Base-by-base conservation (phyloP, 2,797 vertebrate genomes). In the Falco concolor region DNA sequence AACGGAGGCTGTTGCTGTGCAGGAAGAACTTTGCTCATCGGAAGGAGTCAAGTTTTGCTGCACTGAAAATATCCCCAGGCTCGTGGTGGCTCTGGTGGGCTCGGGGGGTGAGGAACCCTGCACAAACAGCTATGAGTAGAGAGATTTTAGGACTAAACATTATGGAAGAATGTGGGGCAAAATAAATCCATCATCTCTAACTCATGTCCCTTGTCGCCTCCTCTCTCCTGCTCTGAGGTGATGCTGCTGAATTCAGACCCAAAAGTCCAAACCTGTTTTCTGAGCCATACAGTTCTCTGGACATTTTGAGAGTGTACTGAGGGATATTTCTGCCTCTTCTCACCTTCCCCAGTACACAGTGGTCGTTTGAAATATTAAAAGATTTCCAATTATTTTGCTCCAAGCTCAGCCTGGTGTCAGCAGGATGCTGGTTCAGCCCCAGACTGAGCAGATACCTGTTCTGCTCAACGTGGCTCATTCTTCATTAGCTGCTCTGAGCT, bases 1-100 rank as follows among this genome's bases (percentile, higher is more conserved):
- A 25, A 28, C 0, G 5, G 20, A 12, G 42, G 23, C 27, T n/a
- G 4, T 24, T 0, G 1, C 30, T 20, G 2, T 0, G 8, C 49
- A 28, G 34, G 56, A 25, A 13, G n/a, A 47, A n/a, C 13, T 56
- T 8, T 34, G 2, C 24, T 25, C 27, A 12, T 23, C 3, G 1
- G 16, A 15, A 70, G 23, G 25, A 40, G 38, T 7, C 5, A 18
- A 7, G 13, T 42, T 49, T 32, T 73, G 32, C 27, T 16, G 30
- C 50, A 18, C 7, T 24, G 42, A 17, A 52, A 73, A 28, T 1
- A 5, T 5, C 53, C 49, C 30, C 10, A 28, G 28, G 42, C 28
- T 5, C 1, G 0, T 5, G 12, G 34, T 32, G 30, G 82, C 36
- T 72, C 13, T 0, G 2, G 14, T 2, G 4, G 54, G 61, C 53